phyloP scores from a whole-genome alignment of 1,140 invertebrate genomes.

The Pseudomyrmex flavicornis region DNA sequence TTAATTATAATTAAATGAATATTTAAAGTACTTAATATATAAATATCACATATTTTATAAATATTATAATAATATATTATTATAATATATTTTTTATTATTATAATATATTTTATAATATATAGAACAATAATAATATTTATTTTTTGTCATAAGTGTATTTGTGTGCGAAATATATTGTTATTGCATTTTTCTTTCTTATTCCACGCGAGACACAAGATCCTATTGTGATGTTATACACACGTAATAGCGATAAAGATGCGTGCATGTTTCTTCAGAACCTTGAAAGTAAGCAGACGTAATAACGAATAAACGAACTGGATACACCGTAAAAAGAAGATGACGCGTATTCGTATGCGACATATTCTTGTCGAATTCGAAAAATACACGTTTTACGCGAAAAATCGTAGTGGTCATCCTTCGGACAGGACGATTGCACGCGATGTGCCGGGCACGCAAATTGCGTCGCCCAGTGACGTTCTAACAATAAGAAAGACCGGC shows the following conservation, averaged over 20 bases:
- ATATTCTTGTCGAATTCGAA: slow-evolving; percentile 50
- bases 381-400: slow-evolving; percentile 43
- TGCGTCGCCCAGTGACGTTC: slow-evolving; percentile 39
- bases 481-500: slow-evolving; percentile 22
- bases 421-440: slow-evolving; percentile 51
- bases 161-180: too few species aligned
- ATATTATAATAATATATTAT: too few species aligned
- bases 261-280: slow-evolving; percentile 2
- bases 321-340: slow-evolving; percentile 13
- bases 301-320: slow-evolving; percentile 34
- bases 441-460: slow-evolving; percentile 53
- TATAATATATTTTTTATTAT: too few species aligned
- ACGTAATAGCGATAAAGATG: slow-evolving; percentile 25
- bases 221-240: background rate
- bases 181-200: background rate
- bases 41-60: too few species aligned
- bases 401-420: slow-evolving; percentile 52
- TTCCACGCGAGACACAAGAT: background rate
- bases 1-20: too few species aligned
- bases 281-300: slow-evolving; percentile 37
- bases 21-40: too few species aligned
- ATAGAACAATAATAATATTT: too few species aligned
- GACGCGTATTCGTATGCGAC: slow-evolving; percentile 35
- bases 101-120: too few species aligned
- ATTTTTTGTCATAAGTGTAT: too few species aligned